These are phyloP conservation scores for Mesocricetus auratus DNA, from an alignment of 2,113 vertebrate species.

Conservation along the genomic window DNA sequence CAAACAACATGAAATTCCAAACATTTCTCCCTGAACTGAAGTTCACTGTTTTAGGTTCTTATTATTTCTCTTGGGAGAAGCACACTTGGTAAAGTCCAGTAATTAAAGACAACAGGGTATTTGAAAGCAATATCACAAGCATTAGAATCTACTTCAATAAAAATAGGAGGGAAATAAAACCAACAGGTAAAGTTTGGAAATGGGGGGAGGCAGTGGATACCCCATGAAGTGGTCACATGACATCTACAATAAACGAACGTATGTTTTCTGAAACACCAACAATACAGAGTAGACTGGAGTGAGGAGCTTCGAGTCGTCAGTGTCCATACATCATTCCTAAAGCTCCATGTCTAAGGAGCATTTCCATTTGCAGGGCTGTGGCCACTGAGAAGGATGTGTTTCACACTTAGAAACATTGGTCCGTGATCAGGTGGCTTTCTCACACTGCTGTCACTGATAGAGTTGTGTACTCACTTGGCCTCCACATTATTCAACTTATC, in stretches of 20 bases:
- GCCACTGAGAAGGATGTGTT: neutral
- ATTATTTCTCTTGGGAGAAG: conserved; percentile 57
- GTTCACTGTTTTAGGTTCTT: conserved; percentile 73
- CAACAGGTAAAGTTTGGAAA: neutral
- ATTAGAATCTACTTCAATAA: conserved; percentile 1
- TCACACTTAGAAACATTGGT: neutral
- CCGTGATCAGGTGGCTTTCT: neutral
- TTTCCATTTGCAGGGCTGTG: neutral
- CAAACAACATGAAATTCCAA: conserved; percentile 83
- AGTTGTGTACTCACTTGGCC: neutral
- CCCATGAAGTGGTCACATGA: neutral
- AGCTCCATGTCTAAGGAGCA: neutral
- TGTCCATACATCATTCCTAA: neutral
- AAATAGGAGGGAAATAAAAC: neutral
- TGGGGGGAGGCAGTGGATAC: neutral
- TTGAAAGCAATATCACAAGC: conserved; percentile 66
- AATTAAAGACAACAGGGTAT: neutral
- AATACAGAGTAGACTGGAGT: neutral
- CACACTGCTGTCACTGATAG: neutral
- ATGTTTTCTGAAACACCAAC: neutral
- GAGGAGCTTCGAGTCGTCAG: neutral
- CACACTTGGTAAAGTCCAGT: conserved; percentile 64
- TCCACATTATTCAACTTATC: neutral
- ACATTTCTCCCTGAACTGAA: conserved; percentile 78
- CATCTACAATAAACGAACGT: neutral